Evolutionary conservation across 2,797 vertebrate genomes (phyloP).

Genomic region (Gallirallus australis): DNA sequence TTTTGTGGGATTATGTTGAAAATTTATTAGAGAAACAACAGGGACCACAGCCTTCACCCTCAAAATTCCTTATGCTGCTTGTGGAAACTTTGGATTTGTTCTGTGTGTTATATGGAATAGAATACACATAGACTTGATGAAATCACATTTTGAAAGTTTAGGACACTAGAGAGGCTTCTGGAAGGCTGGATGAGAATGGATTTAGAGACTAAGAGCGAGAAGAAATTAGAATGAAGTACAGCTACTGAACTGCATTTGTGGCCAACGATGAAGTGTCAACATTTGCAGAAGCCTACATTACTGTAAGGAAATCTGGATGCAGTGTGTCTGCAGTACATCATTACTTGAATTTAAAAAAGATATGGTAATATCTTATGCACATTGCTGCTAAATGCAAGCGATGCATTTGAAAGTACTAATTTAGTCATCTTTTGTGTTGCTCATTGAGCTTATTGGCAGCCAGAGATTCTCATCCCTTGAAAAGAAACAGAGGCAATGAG

Average conservation of each 20-base stretch:
- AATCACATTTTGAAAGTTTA: background rate
- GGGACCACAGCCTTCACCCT: background rate
- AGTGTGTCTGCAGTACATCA: background rate
- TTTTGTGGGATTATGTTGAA: background rate
- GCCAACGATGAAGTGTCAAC: background rate
- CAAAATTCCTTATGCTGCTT: background rate
- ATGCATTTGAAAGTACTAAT: background rate
- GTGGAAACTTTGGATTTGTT: background rate
- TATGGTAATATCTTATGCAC: background rate
- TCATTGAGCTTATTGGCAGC: background rate
- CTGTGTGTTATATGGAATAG: background rate
- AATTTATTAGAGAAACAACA: background rate
- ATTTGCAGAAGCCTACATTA: background rate
- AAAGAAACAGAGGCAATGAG: background rate
- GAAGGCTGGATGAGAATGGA: background rate
- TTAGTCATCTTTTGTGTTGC: background rate
- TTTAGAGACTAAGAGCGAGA: background rate
- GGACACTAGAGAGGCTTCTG: background rate
- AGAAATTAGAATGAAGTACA: background rate
- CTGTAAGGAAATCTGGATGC: background rate
- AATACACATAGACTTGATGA: background rate
- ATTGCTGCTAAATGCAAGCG: background rate
- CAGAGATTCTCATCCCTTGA: background rate
- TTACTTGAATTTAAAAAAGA: slow-evolving; percentile 8
- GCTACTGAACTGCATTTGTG: background rate